A percentile compares a stretch with the other conserved stretches of the same genome.
phyloP scores from a whole-genome alignment of 2,888 invertebrate species.

The Cynaeus angustus region DNA sequence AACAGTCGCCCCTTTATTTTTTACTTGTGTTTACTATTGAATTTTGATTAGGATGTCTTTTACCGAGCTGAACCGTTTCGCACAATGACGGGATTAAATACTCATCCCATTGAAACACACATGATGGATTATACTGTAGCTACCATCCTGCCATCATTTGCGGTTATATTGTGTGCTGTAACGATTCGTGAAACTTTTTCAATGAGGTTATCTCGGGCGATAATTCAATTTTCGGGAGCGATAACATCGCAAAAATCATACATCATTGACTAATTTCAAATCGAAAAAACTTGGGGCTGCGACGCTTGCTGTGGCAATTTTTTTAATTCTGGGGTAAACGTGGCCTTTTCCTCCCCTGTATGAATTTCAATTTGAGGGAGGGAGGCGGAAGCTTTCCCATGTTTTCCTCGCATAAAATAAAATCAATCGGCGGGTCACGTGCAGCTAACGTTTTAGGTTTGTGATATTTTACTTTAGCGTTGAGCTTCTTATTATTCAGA shows the following conservation, averaged over 20 bases:
- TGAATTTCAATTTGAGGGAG: conserved; percentile 65
- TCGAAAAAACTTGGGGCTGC: too few relatives aligned
- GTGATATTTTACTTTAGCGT: conserved; percentile 71
- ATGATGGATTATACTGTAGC: conserved; percentile 69
- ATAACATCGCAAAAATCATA: conserved; percentile 27
- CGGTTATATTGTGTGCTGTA: conserved; percentile 60
- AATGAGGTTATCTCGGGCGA: conserved; percentile 40
- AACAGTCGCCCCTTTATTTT: conserved; percentile 55
- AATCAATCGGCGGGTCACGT: conserved; percentile 72
- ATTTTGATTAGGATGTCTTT: conserved; percentile 48
- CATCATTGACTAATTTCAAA: too few relatives aligned
- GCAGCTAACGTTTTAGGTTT: conserved; percentile 72
- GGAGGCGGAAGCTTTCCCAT: conserved; percentile 59
- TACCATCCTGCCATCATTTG: conserved; percentile 53
- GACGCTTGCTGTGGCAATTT: background rate
- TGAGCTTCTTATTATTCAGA: conserved; percentile 69
- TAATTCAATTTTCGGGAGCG: conserved; percentile 41
- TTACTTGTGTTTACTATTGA: conserved; percentile 35
- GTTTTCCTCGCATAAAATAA: conserved; percentile 70
- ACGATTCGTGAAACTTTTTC: conserved; percentile 57
- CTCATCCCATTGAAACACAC: conserved; percentile 69
- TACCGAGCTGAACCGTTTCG: conserved; percentile 36
- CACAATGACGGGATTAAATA: conserved; percentile 70
- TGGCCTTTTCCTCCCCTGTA: conserved; percentile 37
- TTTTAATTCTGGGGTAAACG: conserved; percentile 1